phyloP scores from a whole-genome alignment of 2,888 invertebrate genomes.

The Lepidochrysops patricia region DNA sequence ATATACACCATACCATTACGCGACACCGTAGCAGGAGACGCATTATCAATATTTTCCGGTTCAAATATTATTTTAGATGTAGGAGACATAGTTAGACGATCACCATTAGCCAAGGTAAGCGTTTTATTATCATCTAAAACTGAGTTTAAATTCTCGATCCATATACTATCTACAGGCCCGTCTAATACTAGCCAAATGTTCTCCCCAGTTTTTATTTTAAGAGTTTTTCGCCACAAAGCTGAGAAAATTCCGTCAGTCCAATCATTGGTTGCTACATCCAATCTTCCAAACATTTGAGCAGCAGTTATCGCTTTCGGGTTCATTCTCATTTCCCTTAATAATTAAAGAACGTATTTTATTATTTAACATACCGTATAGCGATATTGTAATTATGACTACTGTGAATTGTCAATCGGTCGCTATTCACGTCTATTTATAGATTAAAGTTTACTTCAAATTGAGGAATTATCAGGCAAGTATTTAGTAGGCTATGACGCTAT shows the following conservation, averaged over 20 bases:
- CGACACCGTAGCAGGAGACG: slow-evolving; percentile 97
- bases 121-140: slow-evolving; percentile 98
- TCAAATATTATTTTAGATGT: slow-evolving; percentile 97
- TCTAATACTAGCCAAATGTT: slow-evolving; percentile 95
- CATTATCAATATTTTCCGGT: slow-evolving; percentile 97
- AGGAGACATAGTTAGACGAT: slow-evolving; percentile 94
- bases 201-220: slow-evolving; percentile 90
- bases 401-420: too few species aligned
- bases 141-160: slow-evolving; percentile 98
- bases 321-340: slow-evolving; percentile 92
- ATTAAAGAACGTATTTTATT: not conserved
- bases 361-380: too few species aligned
- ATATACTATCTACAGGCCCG: slow-evolving; percentile 97
- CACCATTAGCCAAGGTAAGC: slow-evolving; percentile 94
- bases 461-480: too few species aligned
- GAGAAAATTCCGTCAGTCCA: slow-evolving; percentile 99
- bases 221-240: slow-evolving; percentile 94
- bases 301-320: slow-evolving; percentile 98
- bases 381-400: too few species aligned
- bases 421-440: too few species aligned
- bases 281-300: slow-evolving; percentile 96
- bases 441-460: too few species aligned
- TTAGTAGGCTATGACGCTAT: too few species aligned
- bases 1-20: slow-evolving; percentile 96
- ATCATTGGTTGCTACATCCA: slow-evolving; percentile 97